These are phyloP conservation scores for Turritopsis dohrnii DNA, from an alignment of 30 jellyfish, hydroid and myxozoan genomes.

Conservation along the genomic window DNA sequence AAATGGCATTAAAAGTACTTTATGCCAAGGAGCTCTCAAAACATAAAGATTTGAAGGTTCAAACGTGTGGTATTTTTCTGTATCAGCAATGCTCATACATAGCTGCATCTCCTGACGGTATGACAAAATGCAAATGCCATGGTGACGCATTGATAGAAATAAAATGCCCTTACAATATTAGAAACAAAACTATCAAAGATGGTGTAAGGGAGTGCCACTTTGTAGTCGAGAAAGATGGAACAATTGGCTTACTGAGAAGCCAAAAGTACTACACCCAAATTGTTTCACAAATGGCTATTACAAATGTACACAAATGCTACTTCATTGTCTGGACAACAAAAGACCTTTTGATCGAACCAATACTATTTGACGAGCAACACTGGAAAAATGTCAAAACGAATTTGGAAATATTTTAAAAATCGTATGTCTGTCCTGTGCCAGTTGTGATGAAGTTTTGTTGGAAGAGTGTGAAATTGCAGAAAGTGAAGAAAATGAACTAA, in stretches of 20 bases:
- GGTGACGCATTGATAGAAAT: slow-evolving; percentile 2
- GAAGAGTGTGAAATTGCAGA: slow-evolving; percentile 23
- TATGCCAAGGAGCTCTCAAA: slow-evolving; percentile 14
- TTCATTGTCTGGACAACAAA: slow-evolving; percentile 1
- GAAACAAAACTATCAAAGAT: slow-evolving; percentile 16
- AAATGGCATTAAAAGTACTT: slow-evolving; percentile 30
- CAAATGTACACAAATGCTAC: background rate
- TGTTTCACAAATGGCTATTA: background rate
- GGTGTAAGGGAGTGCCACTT: slow-evolving; percentile 24
- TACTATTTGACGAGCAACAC: background rate
- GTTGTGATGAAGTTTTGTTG: slow-evolving; percentile 42
- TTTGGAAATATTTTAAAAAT: slow-evolving; percentile 21
- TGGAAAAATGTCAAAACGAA: background rate
- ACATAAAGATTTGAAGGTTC: slow-evolving; percentile 15
- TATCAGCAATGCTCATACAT: slow-evolving; percentile 21
- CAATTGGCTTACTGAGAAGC: background rate
- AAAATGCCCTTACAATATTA: slow-evolving; percentile 40
- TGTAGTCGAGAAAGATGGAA: slow-evolving; percentile 3
- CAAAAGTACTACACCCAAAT: slow-evolving; percentile 52
- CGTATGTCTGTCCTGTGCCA: slow-evolving; percentile 43
- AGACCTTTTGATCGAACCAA: background rate
- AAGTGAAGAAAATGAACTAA: slow-evolving; percentile 35
- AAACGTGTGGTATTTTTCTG: slow-evolving; percentile 22
- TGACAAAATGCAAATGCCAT: slow-evolving; percentile 38
- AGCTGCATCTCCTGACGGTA: slow-evolving; percentile 52